A percentile compares a stretch with the other conserved stretches of the same genome.
These are phyloP conservation scores for Oryzias curvinotus DNA, from an alignment of 2,113 vertebrate species.

Conservation along the genomic window DNA sequence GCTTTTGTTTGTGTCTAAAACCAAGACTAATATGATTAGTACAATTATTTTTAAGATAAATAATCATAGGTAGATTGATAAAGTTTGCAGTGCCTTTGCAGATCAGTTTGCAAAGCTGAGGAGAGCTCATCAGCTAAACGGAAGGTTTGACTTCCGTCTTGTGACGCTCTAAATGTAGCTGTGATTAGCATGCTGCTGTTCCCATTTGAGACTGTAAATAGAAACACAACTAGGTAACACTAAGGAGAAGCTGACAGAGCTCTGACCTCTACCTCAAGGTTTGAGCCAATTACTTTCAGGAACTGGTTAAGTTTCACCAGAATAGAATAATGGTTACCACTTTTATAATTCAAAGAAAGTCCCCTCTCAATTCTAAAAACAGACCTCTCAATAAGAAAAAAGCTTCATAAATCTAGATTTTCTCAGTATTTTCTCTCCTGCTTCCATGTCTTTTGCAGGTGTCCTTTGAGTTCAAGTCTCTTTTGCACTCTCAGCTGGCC, in stretches of 20 bases:
- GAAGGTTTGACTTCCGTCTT: constrained; percentile 33
- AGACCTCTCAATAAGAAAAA: no score
- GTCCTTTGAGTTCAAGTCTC: constrained; percentile 81
- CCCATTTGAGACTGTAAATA: constrained; percentile 34
- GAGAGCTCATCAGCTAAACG: constrained; percentile 24
- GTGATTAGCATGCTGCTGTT: constrained; percentile 1
- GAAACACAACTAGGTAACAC: constrained; percentile 2
- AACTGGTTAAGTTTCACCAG: constrained; percentile 9
- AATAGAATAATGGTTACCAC: fast-evolving
- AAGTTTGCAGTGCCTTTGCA: background rate
- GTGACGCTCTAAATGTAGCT: constrained; percentile 55
- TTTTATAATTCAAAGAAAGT: no score
- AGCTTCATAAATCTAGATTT: no score
- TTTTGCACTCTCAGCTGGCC: constrained; percentile 79
- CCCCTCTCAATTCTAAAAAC: no score
- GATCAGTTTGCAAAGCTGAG: background rate
- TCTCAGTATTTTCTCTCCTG: background rate
- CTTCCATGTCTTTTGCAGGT: constrained; percentile 62
- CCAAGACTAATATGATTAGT: no score
- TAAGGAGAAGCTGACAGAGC: constrained; percentile 20
- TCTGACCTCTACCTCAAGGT: constrained; percentile 32
- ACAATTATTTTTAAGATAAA: no score
- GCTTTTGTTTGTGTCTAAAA: no score
- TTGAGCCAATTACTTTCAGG: constrained; percentile 16
- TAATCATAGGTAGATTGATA: no score